Evolutionary conservation across 2,113 vertebrate genomes (phyloP).

Genomic region (Sylvia atricapilla): DNA sequence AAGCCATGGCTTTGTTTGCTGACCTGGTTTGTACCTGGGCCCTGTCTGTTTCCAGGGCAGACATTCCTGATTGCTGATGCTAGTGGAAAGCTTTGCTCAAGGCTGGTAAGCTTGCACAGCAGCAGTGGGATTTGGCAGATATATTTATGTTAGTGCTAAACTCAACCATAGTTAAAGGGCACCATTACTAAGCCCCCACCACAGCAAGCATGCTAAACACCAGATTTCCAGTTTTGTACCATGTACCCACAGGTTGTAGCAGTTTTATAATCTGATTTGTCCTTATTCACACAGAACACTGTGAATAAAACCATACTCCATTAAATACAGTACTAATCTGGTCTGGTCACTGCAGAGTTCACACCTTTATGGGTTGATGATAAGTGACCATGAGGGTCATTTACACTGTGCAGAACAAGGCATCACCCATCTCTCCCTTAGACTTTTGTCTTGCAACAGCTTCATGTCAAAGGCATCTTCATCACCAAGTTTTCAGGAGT

Average conservation of each 20-base stretch:
- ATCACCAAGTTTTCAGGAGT: neutral
- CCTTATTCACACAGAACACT: neutral
- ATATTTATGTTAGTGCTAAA: neutral
- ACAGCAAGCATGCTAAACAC: neutral
- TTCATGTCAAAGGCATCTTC: neutral
- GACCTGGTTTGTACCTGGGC: neutral
- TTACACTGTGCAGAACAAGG: neutral
- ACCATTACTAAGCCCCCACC: neutral
- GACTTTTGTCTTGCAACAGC: neutral
- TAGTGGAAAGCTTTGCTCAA: neutral
- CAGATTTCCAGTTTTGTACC: neutral
- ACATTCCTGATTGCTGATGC: neutral
- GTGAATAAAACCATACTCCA: neutral
- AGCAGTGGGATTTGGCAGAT: neutral
- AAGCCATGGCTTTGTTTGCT: neutral
- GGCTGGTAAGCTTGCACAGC: neutral
- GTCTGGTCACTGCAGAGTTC: neutral
- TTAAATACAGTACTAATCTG: neutral
- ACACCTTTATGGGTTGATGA: neutral
- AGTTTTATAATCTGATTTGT: neutral
- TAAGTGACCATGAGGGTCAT: neutral
- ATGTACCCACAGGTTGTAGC: neutral
- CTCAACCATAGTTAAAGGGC: neutral
- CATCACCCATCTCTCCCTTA: neutral
- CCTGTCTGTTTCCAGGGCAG: neutral